phyloP scores from a whole-genome alignment of 2,797 vertebrate species.

The Nothura maculosa region DNA sequence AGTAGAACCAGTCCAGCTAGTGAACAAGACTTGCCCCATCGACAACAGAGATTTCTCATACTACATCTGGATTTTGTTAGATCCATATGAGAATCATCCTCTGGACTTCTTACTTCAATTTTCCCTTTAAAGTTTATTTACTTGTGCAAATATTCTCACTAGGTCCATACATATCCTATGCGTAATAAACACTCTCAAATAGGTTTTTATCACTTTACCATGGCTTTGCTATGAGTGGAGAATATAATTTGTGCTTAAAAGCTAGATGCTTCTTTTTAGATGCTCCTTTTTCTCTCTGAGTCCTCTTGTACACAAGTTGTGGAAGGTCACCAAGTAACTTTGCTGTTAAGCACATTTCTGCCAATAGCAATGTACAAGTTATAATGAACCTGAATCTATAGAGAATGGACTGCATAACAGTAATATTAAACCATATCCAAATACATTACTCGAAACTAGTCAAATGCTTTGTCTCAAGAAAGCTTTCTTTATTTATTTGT shows the following conservation, averaged over 20 bases:
- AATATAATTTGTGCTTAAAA: not conserved
- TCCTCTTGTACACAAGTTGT: fast-evolving
- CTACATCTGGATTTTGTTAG: not conserved
- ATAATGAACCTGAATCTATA: not conserved
- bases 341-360: not conserved
- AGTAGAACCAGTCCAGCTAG: too few species aligned
- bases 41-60: not conserved
- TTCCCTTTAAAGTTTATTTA: not conserved
- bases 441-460: not conserved
- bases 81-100: not conserved
- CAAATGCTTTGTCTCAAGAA: not conserved
- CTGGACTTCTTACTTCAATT: not conserved
- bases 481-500: too few species aligned
- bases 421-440: not conserved
- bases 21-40: too few species aligned
- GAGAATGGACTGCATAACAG: not conserved
- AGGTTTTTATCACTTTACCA: not conserved
- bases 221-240: fast-evolving
- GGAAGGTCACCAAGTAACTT: not conserved
- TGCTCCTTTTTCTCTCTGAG: not conserved
- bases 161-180: not conserved
- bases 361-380: not conserved
- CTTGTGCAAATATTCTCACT: not conserved
- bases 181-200: not conserved
- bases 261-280: fast-evolving